These are phyloP conservation scores for Chironomus striatipennis DNA, from an alignment of 1,140 invertebrate species.

Conservation along the genomic window DNA sequence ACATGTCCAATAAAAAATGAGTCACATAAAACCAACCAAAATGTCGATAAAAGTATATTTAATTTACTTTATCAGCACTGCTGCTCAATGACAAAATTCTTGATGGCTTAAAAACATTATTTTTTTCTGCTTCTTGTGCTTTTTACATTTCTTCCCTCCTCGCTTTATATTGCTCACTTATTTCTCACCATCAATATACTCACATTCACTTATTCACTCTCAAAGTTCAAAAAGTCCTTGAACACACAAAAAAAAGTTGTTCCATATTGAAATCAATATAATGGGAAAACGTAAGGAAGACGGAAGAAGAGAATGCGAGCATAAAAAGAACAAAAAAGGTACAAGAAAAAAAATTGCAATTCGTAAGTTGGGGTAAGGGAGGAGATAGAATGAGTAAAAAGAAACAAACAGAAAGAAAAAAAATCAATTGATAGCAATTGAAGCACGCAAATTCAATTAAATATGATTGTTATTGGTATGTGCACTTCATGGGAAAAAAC, in stretches of 20 bases:
- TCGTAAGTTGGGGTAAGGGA: no score
- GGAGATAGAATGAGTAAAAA: no score
- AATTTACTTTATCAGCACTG: background rate
- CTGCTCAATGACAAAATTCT: background rate
- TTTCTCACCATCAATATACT: no score
- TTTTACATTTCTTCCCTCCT: background rate
- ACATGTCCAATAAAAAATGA: background rate
- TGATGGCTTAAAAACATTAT: background rate
- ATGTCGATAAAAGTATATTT: constrained; percentile 4
- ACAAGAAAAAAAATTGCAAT: no score
- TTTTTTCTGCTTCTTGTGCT: background rate
- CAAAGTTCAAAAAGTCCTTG: background rate
- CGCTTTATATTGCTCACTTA: no score
- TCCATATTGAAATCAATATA: background rate
- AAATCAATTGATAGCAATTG: constrained; percentile 15
- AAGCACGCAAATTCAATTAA: constrained; percentile 23
- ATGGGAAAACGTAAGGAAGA: background rate
- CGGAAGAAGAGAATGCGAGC: no score
- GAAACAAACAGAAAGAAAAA: background rate
- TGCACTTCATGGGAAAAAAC: background rate
- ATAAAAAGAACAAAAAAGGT: no score
- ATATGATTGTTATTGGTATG: constrained; percentile 22
- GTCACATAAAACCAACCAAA: background rate
- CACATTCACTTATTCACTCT: no score
- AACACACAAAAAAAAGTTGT: background rate